Evolutionary conservation across 2,113 vertebrate genomes (phyloP), one percentile per base, ranked within the genome.

Genomic region (Plecturocebus donacophilus): DNA sequence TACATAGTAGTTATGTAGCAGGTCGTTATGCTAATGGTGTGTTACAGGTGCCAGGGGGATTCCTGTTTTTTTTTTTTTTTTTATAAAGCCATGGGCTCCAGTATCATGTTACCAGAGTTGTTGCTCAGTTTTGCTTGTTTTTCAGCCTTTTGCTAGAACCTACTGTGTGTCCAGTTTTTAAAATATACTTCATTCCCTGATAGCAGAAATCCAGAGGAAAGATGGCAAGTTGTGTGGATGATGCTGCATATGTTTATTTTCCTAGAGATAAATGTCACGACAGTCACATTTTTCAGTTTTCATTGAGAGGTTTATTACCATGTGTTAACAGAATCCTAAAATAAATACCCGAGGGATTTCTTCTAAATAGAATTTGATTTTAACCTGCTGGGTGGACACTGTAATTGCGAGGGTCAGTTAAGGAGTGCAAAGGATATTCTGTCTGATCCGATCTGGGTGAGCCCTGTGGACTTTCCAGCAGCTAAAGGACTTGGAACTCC

Each of bases 191-290:
- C 19, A 3, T 66, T 73, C 54, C 16, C 38, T 64, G 68, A 16
- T 49, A 73, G 88, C 49, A 82, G 1, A 16, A n/a, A 38, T 45
- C 27, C n/a, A 45, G 52, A 81, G 83, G 49, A 40, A 19, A 42
- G 54, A 11, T 0, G 14, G 45, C 11, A n/a, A 8, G 0, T 4
- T n/a, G 25, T 32, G 61, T 14, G 66, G 32, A 20, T 4, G 61
- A 87, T 52, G n/a, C n/a, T 20, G 23, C 38, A 27, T 23, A 17
- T 30, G 19, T 25, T 58, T 64, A 9, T 79, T 75, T 76, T 54
- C 14, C 35, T 77, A 52, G 52, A 56, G 66, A 6, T 5, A n/a
- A 80, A 54, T 68, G 81, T 73, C 47, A 40, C 3, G 13, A 76
- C 0, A 16, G 68, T 6, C 47, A 21, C 25, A 0, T 70, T 32